These are phyloP conservation scores for Macrosoma leucophasiata DNA, from an alignment of 2,888 invertebrate species.

Conservation along the genomic window DNA sequence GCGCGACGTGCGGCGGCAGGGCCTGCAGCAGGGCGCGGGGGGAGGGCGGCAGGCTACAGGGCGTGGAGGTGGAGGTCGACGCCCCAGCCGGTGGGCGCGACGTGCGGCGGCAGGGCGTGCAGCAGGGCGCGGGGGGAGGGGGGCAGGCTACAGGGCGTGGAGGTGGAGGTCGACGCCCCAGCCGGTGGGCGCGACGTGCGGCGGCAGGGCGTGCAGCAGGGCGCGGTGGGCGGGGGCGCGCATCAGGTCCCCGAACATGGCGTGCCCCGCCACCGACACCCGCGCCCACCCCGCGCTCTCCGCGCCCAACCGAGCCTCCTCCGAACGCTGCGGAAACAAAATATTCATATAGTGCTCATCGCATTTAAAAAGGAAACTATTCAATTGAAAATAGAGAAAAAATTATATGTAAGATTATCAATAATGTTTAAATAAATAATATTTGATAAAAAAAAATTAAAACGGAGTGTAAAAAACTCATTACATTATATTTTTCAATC, in stretches of 20 bases:
- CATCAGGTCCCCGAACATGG: slow-evolving; percentile 56
- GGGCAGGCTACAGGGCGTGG: slow-evolving; percentile 49
- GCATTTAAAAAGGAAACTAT: no score
- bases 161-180: slow-evolving; percentile 54
- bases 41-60: slow-evolving; percentile 6
- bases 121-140: slow-evolving; percentile 41
- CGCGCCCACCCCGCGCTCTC: slow-evolving; percentile 42
- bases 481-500: no score
- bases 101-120: slow-evolving; percentile 1
- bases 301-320: no score
- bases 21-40: slow-evolving; percentile 11
- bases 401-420: neutral
- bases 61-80: slow-evolving; percentile 1
- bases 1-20: slow-evolving; percentile 10
- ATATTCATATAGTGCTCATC: no score
- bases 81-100: slow-evolving; percentile 2
- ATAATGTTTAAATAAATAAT: neutral
- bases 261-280: slow-evolving; percentile 77
- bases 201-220: slow-evolving; percentile 5
- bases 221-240: slow-evolving; percentile 6
- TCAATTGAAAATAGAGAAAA: neutral
- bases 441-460: neutral
- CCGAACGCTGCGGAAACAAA: slow-evolving; percentile 19
- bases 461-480: no score
- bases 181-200: slow-evolving; percentile 5